A percentile compares a stretch with the other conserved stretches of the same genome.
phyloP scores from a whole-genome alignment of 2,888 invertebrate species.

The Rhamnusium bicolor region DNA sequence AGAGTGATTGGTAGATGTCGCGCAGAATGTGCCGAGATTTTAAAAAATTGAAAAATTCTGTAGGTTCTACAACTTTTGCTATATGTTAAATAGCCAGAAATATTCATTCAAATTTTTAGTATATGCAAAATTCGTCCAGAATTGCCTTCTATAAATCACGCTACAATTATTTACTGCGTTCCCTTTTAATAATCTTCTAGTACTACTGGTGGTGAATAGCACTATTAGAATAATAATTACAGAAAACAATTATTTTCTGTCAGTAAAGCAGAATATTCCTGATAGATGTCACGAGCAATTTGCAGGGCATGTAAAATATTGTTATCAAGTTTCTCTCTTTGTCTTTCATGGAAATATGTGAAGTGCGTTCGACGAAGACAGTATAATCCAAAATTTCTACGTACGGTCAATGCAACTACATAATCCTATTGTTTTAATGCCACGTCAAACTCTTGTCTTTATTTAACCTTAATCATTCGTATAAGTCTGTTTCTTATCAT shows the following conservation, averaged over 20 bases:
- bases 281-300: neutral
- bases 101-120: no score
- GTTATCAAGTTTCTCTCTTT: conserved; percentile 6
- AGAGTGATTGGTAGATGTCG: no score
- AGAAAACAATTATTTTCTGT: neutral
- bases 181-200: neutral
- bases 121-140: no score
- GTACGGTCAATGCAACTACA: conserved; percentile 48
- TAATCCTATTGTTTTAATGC: conserved; percentile 40
- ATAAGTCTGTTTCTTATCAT: conserved; percentile 45
- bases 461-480: conserved; percentile 24
- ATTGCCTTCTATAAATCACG: no score
- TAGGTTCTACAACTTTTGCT: no score
- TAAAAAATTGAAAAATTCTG: no score
- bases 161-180: neutral
- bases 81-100: no score
- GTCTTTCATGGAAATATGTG: neutral
- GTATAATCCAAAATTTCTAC: conserved; percentile 49
- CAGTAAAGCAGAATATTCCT: neutral
- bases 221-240: neutral
- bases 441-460: conserved; percentile 46
- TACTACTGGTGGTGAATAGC: neutral
- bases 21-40: no score
- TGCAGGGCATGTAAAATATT: neutral
- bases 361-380: conserved; percentile 54